These are phyloP conservation scores for Vombatus ursinus DNA, from an alignment of 2,113 vertebrate genomes.

Conservation along the genomic window DNA sequence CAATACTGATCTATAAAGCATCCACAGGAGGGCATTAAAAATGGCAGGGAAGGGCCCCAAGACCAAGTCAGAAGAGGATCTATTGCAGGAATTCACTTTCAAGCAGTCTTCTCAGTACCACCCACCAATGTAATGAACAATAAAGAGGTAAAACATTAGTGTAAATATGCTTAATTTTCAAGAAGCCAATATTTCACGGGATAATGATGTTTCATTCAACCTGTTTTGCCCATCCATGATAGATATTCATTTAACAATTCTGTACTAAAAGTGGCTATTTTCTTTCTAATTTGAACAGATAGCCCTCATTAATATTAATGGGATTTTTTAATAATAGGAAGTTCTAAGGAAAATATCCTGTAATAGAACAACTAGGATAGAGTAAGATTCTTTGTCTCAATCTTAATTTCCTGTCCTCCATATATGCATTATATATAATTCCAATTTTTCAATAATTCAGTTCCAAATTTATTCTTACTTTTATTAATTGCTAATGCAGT, in stretches of 20 bases:
- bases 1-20: neutral
- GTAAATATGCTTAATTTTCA: constrained; percentile 16
- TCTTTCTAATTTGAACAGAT: constrained; percentile 39
- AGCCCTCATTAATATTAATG: constrained; percentile 44
- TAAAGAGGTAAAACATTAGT: neutral
- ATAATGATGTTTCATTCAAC: neutral
- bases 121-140: neutral
- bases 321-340: constrained; percentile 40
- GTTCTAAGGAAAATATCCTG: constrained; percentile 9
- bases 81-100: too few relatives aligned
- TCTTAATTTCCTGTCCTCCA: neutral
- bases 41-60: neutral
- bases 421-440: neutral
- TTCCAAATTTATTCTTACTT: constrained; percentile 15
- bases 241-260: constrained; percentile 48
- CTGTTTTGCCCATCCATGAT: constrained; percentile 25
- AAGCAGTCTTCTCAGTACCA: neutral
- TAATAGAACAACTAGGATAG: neutral
- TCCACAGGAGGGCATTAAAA: neutral
- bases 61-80: neutral
- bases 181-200: constrained; percentile 18
- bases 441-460: neutral
- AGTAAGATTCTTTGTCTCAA: neutral
- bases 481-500: constrained; percentile 38
- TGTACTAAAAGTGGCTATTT: constrained; percentile 32